Evolutionary conservation across 2,797 vertebrate species (phyloP), one percentile per base, ranked within the genome.

Genomic region (Pipistrellus nathusii): DNA sequence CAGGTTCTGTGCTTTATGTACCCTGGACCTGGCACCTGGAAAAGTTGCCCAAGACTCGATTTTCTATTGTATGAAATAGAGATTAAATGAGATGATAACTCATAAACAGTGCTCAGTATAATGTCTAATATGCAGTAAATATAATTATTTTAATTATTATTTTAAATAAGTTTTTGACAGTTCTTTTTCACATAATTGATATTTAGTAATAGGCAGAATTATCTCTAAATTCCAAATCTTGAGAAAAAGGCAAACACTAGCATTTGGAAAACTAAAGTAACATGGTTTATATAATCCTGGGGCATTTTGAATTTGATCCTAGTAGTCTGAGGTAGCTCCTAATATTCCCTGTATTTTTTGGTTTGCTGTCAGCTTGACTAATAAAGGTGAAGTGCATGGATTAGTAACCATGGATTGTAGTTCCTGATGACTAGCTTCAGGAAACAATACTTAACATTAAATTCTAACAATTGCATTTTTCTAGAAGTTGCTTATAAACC

Each of bases 141-240:
- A 23, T 90, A 66, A 48, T 57, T 55, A 84, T 59, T 59, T 23
- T 6, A 84, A 55, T 75, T 76, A 41, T 76, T 71, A 35, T 83
- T 66, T 93, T 75, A 90, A 90, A 55, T 93, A 41, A 1, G 35
- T 72, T 83, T 82, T 88, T 94, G 62, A 75, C 12, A 55, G 17
- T 66, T 76, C 20, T 69, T 55, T 80, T 30, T 73, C 30, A 86
- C 3, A n/a, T 21, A 66, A 35, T 17, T 20, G 32, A 35, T 77
- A 21, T 25, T 87, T 44, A 69, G 8, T 53, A 10, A 5, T 25
- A 90, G 13, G 35, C 38, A 78, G 9, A 44, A 44, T 35, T 86
- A 32, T 93, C 41, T 48, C 66, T 95, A 23, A 90, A 80, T 76
- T 68, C 3, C n/a, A 73, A 30, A 69, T 57, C 8, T 57, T 75